Base-by-base conservation (phyloP, 2,888 invertebrate genomes). In the Conchocele bisecta region DNA sequence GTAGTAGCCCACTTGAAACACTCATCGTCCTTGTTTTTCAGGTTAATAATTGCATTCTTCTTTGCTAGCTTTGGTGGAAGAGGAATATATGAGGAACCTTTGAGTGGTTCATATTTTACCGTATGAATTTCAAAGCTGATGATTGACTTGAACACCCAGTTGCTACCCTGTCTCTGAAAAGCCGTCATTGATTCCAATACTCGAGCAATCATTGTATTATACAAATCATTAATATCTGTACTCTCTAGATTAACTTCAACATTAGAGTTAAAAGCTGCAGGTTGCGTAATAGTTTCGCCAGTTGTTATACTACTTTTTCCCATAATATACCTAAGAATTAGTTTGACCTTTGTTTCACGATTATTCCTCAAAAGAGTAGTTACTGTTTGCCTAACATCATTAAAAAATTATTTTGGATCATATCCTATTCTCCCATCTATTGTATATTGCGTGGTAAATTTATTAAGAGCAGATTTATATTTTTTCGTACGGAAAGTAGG, bases 1-100 rank as follows among this genome's bases (percentile, higher is more conserved):
- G 68, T 26, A 17, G 75, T 46, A 15, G 70, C 35, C 75, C 79
- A 81, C 44, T 44, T 58, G 53, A 81, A 76, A 39, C 81, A 79
- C 42, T 76, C 59, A 13, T 67, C 37, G 42, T 79, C 80, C 5
- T 66, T 65, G 54, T 81, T 81, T 53, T 79, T 42, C 3, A 81
- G 53, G 35, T 76, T 81, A 24, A 79, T 68, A 28, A 79, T 29
- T 13, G 75, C 78, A 11, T 73, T 50, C 39, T 71, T 79, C n/a
- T n/a, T n/a, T n/a, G n/a, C n/a, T n/a, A n/a, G n/a, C n/a, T n/a
- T n/a, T n/a, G n/a, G n/a, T n/a, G n/a, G n/a, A n/a, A n/a, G n/a
- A n/a, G n/a, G n/a, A n/a, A n/a, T n/a, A n/a, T n/a, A n/a, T n/a
- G n/a, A 71, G 15, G 26, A 42, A n/a, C 63, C 57, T 17, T 66